These are phyloP conservation scores for Bradysia coprophila DNA, from an alignment of 1,140 invertebrate genomes.

Conservation along the genomic window DNA sequence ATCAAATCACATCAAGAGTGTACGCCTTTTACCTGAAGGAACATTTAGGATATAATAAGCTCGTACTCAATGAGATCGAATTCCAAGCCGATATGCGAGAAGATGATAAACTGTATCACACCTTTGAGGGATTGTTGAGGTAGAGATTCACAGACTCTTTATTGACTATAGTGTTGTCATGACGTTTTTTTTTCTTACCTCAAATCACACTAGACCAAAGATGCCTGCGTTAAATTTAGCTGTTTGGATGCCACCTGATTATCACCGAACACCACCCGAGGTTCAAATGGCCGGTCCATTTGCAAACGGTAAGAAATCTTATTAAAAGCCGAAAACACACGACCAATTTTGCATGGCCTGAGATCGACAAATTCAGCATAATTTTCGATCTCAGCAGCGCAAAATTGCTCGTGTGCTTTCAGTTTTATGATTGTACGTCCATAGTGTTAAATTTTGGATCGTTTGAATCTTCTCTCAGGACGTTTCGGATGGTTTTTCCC, in stretches of 20 bases:
- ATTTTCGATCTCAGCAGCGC: no score
- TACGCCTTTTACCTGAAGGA: neutral
- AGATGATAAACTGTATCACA: neutral
- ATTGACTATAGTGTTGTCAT: no score
- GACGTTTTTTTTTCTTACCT: no score
- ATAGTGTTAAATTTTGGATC: no score
- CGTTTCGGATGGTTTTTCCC: conserved; percentile 59
- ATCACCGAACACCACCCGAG: conserved; percentile 24
- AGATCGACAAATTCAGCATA: no score
- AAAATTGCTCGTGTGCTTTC: no score
- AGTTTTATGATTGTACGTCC: no score
- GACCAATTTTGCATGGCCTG: no score
- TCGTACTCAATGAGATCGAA: neutral
- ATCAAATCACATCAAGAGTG: neutral
- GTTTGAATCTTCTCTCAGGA: conserved; percentile 34
- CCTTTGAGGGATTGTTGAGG: no score
- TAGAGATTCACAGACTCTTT: no score
- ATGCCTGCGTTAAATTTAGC: conserved; percentile 50
- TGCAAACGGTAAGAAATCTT: conserved; percentile 34
- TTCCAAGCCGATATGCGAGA: conserved; percentile 1
- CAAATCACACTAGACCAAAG: conserved; percentile 30
- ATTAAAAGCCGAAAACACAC: no score
- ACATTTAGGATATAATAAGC: neutral
- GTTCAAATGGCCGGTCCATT: conserved; percentile 23
- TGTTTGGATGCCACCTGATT: conserved; percentile 41